Conservation (phyloP, 2,113 vertebrate species). For the Hemichromis elongatus region DNA sequence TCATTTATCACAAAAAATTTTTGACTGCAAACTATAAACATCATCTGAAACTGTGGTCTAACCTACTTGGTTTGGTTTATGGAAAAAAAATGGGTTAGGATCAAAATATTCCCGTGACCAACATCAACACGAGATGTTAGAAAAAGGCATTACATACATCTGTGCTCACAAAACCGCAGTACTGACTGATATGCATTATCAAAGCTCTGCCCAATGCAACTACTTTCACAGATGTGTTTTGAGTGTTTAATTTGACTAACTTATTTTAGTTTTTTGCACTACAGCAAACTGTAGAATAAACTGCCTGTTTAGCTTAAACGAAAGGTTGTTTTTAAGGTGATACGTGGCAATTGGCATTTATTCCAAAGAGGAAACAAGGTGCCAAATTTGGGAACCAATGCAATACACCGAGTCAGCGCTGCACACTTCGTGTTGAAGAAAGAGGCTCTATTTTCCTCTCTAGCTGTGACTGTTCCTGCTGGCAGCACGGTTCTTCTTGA, state of each 20-base stretch:
- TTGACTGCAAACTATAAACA: neutral
- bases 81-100: neutral
- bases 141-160: neutral
- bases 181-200: neutral
- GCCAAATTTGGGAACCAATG: slow-evolving; percentile 5
- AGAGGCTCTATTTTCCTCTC: slow-evolving; percentile 55
- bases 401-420: neutral
- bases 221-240: neutral
- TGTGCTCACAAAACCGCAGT: neutral
- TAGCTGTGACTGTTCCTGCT: slow-evolving; percentile 52
- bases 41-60: neutral
- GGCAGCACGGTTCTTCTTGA: slow-evolving; percentile 26
- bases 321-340: neutral
- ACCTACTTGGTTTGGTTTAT: neutral
- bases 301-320: neutral
- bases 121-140: neutral
- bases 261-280: neutral
- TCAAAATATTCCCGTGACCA: neutral
- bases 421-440: slow-evolving; percentile 39
- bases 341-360: slow-evolving; percentile 7
- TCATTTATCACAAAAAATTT: neutral
- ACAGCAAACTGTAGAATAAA: neutral
- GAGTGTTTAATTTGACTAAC: neutral
- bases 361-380: neutral
- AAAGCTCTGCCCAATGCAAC: neutral